Evolutionary conservation across 1,140 invertebrate species (phyloP), one percentile per base, ranked within the genome.

Genomic region (Chlorops oryzae): DNA sequence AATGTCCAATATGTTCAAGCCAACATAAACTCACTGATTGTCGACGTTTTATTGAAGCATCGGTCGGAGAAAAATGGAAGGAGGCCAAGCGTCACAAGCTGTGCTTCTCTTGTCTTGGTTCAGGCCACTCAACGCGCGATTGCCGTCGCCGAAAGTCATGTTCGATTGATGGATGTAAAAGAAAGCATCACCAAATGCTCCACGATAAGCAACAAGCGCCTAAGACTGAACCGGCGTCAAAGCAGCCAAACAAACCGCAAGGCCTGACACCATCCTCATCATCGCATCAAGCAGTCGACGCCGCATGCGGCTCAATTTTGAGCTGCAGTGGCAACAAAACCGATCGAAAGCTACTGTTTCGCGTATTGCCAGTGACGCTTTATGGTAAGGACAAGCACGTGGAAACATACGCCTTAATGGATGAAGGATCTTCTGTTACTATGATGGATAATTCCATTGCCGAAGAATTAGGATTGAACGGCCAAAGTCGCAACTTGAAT

Each of bases 81-180:
- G 5, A 38, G n/a, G 28, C 24, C 9, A 51, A 44, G 21, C 22
- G 32, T 13, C 44, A 25, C 6, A 17, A 35, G 7, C 9, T 37
- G 20, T 44, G 49, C 32, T 51, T 51, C n/a, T 51, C 40, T 9
- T 51, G 41, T 23, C 39, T 51, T 9, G 27, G 41, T 20, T 24
- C 13, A 3, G 41, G 34, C 5, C 49, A 51, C 39, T 21, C 49
- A 7, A 35, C 41, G 18, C 27, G 41, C 17, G 28, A 44, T 27
- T 51, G 49, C 22, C 49, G 40, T 15, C 10, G 34, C 21, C 25
- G 32, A 15, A n/a, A 18, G 13, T 3, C n/a, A 5, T 51, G 50
- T 25, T 17, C 15, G 12, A 18, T 45, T 17, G 37, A 51, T 32
- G 43, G 43, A 27, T 51, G 50, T 21, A 22, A 45, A 17, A 15